Evolutionary conservation across 92 coral and sea anemone species (phyloP).

Genomic region (Heteractis magnifica): DNA sequence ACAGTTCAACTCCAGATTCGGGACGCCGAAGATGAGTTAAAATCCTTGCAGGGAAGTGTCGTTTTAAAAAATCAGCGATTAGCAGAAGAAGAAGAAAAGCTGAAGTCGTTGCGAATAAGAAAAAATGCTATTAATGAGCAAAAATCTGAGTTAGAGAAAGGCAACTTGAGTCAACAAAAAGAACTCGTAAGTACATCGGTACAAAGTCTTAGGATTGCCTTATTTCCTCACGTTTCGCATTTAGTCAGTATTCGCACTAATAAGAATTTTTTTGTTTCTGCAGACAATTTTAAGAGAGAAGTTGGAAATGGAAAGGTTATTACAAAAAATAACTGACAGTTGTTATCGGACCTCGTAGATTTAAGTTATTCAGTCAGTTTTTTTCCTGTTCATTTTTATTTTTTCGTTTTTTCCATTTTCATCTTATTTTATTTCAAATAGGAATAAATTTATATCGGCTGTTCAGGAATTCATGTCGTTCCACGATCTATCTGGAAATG

Average conservation of each 20-base stretch:
- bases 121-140: conserved; percentile 52
- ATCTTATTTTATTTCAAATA: neutral
- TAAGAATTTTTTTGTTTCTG: neutral
- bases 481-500: conserved; percentile 68
- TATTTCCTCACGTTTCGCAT: neutral
- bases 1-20: conserved; percentile 51
- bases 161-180: conserved; percentile 24
- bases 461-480: conserved; percentile 46
- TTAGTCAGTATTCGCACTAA: neutral
- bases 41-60: conserved; percentile 73
- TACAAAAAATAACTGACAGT: neutral
- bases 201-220: neutral
- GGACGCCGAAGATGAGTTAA: conserved; percentile 75
- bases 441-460: conserved; percentile 41
- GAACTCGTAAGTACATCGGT: conserved; percentile 41
- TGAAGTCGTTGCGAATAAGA: conserved; percentile 75
- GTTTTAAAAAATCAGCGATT: conserved; percentile 77
- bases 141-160: conserved; percentile 48
- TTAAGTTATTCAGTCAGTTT: neutral
- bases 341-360: neutral
- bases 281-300: conserved; percentile 10
- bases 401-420: neutral
- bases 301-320: conserved; percentile 19
- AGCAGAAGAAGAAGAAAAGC: conserved; percentile 84
- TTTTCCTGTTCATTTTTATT: too few species aligned